Percentiles rank a stretch among this genome's conserved stretches.
These are phyloP conservation scores for Tiliacea citrago DNA, from an alignment of 2,888 invertebrate genomes.

Conservation along the genomic window DNA sequence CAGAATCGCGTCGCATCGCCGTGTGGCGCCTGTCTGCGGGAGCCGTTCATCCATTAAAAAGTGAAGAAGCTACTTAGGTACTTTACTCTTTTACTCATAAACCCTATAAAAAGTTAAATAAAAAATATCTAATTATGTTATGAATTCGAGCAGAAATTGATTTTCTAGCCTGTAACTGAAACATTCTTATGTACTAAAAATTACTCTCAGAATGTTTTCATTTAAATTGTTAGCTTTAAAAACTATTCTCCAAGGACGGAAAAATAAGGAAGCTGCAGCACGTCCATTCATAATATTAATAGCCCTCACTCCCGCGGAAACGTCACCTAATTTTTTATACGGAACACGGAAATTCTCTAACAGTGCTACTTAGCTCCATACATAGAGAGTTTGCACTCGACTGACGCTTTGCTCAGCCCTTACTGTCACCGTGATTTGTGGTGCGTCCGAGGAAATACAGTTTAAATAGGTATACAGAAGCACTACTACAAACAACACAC, in stretches of 20 bases:
- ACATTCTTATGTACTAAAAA: background rate
- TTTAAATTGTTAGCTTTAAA: background rate
- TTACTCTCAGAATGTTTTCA: background rate
- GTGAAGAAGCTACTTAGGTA: background rate
- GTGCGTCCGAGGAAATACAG: constrained; percentile 13
- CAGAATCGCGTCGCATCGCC: no score
- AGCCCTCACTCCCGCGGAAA: constrained; percentile 32
- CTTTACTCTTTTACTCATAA: background rate
- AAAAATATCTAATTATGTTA: background rate
- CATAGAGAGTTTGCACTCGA: constrained; percentile 27
- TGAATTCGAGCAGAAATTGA: background rate
- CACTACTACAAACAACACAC: background rate
- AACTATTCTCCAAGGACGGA: background rate
- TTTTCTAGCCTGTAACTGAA: background rate
- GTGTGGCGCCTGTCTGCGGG: no score
- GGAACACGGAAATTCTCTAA: constrained; percentile 54
- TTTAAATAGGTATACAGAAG: constrained; percentile 27
- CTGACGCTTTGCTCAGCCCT: constrained; percentile 43
- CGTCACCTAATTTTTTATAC: constrained; percentile 40
- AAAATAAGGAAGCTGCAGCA: constrained; percentile 29
- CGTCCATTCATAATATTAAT: constrained; percentile 49
- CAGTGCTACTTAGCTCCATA: constrained; percentile 47
- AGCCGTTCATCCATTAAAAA: background rate
- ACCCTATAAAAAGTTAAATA: background rate
- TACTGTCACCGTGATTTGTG: constrained; percentile 63